phyloP scores from a whole-genome alignment of 2,113 vertebrate genomes.

The Neodontobutis hainanensis region DNA sequence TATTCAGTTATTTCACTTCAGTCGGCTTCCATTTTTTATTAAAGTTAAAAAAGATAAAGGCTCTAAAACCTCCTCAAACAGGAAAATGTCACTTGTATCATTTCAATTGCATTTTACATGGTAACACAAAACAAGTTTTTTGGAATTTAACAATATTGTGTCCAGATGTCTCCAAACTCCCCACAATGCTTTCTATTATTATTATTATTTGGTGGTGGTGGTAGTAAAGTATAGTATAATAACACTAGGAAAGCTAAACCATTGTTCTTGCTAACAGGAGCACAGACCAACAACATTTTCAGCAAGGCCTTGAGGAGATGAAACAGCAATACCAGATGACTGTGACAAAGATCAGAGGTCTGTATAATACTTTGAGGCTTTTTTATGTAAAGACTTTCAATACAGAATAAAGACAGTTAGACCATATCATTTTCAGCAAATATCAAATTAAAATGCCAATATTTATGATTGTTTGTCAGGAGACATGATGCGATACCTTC shows the following conservation, averaged over 20 bases:
- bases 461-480: slow-evolving; percentile 68
- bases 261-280: slow-evolving; percentile 32
- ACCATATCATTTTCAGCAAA: too few species aligned
- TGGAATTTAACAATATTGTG: too few species aligned
- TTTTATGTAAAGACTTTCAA: not conserved
- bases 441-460: not conserved
- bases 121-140: too few species aligned
- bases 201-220: too few species aligned
- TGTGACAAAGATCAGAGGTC: slow-evolving; percentile 93
- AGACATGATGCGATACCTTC: slow-evolving; percentile 92
- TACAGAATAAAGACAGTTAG: too few species aligned
- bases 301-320: slow-evolving; percentile 88
- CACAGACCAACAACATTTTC: slow-evolving; percentile 62
- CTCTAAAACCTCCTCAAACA: too few species aligned
- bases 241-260: not conserved
- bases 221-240: too few species aligned
- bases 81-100: too few species aligned
- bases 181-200: not conserved
- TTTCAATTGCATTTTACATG: too few species aligned
- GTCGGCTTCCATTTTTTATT: too few species aligned
- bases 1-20: too few species aligned
- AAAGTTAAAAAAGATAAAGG: too few species aligned
- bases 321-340: slow-evolving; percentile 89
- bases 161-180: not conserved
- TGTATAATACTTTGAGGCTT: not conserved